Percentiles rank a stretch among this genome's conserved stretches.
These are phyloP conservation scores for Agonopterix subpropinquella DNA, from an alignment of 2,888 invertebrate species.

Conservation along the genomic window DNA sequence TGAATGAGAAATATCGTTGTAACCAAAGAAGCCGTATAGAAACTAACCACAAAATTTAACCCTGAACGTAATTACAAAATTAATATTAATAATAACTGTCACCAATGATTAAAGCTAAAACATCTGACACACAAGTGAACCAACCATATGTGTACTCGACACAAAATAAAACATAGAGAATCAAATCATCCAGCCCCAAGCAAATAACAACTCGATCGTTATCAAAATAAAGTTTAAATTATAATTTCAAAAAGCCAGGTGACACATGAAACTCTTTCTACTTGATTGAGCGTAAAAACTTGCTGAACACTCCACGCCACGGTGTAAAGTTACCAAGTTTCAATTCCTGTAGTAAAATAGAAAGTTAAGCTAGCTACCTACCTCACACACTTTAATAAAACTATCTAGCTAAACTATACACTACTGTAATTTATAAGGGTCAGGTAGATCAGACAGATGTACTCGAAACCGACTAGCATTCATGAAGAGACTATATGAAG, in stretches of 20 bases:
- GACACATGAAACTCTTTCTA: constrained; percentile 62
- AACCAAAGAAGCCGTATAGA: not conserved
- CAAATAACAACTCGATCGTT: constrained; percentile 18
- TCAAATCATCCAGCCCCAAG: constrained; percentile 1
- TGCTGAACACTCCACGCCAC: constrained; percentile 52
- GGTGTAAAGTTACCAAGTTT: constrained; percentile 44
- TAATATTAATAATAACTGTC: constrained; percentile 21
- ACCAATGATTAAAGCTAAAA: constrained; percentile 35
- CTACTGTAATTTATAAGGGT: too few species aligned
- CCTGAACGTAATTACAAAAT: constrained; percentile 4
- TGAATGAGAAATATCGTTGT: not conserved
- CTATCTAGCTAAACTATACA: too few species aligned
- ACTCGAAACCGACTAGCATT: too few species aligned
- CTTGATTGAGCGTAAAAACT: constrained; percentile 66
- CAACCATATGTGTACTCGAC: constrained; percentile 39
- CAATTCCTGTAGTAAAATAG: not conserved
- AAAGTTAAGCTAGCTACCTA: not conserved
- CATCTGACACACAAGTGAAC: constrained; percentile 50
- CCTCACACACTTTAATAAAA: too few species aligned
- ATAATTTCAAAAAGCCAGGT: constrained; percentile 36
- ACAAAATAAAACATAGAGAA: constrained; percentile 22
- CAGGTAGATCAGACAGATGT: too few species aligned
- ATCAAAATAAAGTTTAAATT: constrained; percentile 25
- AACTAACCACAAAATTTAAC: not conserved
- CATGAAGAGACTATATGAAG: too few species aligned